Percentiles rank a stretch among this genome's conserved stretches.
phyloP scores from a whole-genome alignment of 2,113 vertebrate genomes.

The Phainopepla nitens region DNA sequence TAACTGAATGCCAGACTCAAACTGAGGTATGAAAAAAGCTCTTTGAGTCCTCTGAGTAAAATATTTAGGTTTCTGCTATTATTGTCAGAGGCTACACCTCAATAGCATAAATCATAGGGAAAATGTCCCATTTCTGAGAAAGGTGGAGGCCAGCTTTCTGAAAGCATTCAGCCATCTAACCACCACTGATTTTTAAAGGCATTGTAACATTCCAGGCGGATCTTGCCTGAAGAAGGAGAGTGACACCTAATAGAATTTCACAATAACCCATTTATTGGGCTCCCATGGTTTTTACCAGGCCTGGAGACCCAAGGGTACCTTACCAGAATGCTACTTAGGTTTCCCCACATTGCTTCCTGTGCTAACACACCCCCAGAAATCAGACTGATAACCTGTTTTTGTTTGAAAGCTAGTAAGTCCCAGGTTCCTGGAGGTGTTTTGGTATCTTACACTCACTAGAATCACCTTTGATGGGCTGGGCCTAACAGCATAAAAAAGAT shows the following conservation, averaged over 20 bases:
- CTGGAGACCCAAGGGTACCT: neutral
- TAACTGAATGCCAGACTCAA: neutral
- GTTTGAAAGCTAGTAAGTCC: neutral
- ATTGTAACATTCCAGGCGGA: neutral
- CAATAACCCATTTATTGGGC: neutral
- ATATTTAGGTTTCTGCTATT: neutral
- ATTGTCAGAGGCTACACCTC: neutral
- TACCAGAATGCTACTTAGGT: neutral
- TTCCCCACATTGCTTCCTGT: neutral
- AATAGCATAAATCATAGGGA: neutral
- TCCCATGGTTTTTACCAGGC: neutral
- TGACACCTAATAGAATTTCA: neutral
- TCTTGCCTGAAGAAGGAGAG: neutral
- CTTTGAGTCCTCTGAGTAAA: neutral
- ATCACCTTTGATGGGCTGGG: neutral
- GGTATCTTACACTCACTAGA: neutral
- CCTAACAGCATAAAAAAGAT: neutral
- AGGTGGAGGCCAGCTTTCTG: neutral
- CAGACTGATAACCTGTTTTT: neutral
- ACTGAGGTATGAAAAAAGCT: neutral
- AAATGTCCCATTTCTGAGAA: neutral
- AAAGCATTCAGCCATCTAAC: neutral
- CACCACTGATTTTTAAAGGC: neutral
- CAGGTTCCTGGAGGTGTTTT: neutral
- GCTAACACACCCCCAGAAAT: neutral